Percentiles rank a stretch among this genome's conserved stretches.
These are phyloP conservation scores for Furcifer pardalis DNA, from an alignment of 2,797 vertebrate genomes.

Conservation along the genomic window DNA sequence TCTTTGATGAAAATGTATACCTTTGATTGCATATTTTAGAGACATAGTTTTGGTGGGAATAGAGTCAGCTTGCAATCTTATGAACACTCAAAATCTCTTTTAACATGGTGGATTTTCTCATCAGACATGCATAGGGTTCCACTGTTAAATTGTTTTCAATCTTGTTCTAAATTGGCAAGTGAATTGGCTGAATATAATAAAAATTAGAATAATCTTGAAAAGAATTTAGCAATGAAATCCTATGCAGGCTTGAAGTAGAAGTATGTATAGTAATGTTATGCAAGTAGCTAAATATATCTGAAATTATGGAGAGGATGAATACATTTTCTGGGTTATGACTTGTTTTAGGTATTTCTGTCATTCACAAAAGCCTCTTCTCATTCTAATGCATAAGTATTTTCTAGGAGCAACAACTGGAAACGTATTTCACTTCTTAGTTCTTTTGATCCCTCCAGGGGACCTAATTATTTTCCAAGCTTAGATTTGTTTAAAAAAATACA, in stretches of 20 bases:
- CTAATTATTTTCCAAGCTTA: constrained; percentile 51
- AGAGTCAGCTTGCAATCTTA: neutral
- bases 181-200: no score
- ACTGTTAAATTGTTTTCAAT: neutral
- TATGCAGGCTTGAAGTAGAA: constrained; percentile 9
- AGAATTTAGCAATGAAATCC: no score
- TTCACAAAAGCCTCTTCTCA: neutral
- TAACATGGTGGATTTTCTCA: neutral
- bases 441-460: constrained; percentile 48
- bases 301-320: constrained; percentile 18
- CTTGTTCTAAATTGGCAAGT: neutral
- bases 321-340: constrained; percentile 8
- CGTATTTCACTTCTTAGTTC: constrained; percentile 23
- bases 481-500: constrained; percentile 37
- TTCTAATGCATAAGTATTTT: constrained; percentile 16
- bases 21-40: neutral
- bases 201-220: no score
- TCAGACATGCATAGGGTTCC: no score
- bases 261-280: neutral
- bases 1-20: neutral
- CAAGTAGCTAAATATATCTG: neutral
- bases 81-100: neutral
- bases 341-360: neutral
- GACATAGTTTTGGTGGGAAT: neutral
- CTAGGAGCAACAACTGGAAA: constrained; percentile 31